phyloP scores from a whole-genome alignment of 2,888 invertebrate genomes.

The Drosophila basisetae region DNA sequence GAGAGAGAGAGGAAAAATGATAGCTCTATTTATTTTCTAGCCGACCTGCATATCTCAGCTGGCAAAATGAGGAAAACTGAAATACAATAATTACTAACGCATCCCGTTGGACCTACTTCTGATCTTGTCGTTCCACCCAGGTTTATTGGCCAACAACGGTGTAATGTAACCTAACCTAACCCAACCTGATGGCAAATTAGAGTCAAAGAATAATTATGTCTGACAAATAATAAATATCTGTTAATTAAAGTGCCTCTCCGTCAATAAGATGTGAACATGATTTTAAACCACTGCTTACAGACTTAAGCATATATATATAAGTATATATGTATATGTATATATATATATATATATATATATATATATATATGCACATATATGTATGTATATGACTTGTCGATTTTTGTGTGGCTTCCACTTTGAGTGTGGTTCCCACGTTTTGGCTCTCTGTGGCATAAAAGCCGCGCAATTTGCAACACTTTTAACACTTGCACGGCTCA shows the following conservation, averaged over 20 bases:
- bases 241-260: background rate
- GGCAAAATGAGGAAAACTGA: background rate
- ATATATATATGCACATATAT: constrained; percentile 5
- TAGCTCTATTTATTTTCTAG: background rate
- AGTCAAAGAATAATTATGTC: background rate
- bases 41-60: background rate
- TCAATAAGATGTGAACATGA: background rate
- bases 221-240: background rate
- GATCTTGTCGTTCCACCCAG: background rate
- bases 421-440: constrained; percentile 40
- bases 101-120: background rate
- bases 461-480: constrained; percentile 78
- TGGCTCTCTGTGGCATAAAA: constrained; percentile 53
- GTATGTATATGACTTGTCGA: background rate
- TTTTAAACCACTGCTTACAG: background rate
- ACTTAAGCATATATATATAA: background rate
- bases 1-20: background rate
- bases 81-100: background rate
- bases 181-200: background rate
- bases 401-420: constrained; percentile 9
- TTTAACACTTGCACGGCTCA: constrained; percentile 79
- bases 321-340: background rate
- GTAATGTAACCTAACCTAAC: background rate
- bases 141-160: background rate
- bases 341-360: background rate